Percentiles rank a stretch among this genome's conserved stretches.
phyloP scores from a whole-genome alignment of 2,888 invertebrate species.

The Cremastobaeus sp. region DNA sequence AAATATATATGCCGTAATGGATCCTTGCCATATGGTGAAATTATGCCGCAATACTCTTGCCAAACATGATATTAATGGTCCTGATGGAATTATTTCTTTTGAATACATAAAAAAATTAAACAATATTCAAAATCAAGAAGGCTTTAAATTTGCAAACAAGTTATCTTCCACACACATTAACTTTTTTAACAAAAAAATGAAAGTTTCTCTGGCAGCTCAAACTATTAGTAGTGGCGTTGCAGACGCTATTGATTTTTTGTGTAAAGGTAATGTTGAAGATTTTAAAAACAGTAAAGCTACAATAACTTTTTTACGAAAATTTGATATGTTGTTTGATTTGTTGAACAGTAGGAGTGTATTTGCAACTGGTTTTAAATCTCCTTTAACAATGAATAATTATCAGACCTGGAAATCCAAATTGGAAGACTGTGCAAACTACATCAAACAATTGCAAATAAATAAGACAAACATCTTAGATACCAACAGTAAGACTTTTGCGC shows the following conservation, averaged over 20 bases:
- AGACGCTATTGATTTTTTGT: slow-evolving; percentile 19
- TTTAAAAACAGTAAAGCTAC: slow-evolving; percentile 10
- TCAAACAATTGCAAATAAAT: neutral
- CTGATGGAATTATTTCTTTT: neutral
- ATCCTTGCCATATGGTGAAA: slow-evolving; percentile 17
- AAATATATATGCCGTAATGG: slow-evolving; percentile 1
- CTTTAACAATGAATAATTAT: slow-evolving; percentile 9
- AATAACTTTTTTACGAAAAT: slow-evolving; percentile 1
- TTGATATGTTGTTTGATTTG: slow-evolving; percentile 64
- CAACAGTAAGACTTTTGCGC: too few relatives aligned
- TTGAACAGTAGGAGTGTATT: slow-evolving; percentile 62
- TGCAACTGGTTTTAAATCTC: slow-evolving; percentile 62
- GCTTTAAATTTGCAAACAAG: slow-evolving; percentile 20
- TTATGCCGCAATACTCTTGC: slow-evolving; percentile 14
- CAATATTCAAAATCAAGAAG: slow-evolving; percentile 13
- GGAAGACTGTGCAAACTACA: neutral
- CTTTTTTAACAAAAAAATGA: slow-evolving; percentile 21
- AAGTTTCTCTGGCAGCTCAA: slow-evolving; percentile 14
- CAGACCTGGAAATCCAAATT: neutral
- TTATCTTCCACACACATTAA: slow-evolving; percentile 3
- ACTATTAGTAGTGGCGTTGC: slow-evolving; percentile 12
- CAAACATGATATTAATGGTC: neutral
- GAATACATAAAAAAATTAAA: slow-evolving; percentile 2
- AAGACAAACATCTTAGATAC: too few relatives aligned
- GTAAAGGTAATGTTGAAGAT: neutral